A percentile compares a stretch with the other conserved stretches of the same genome.
Evolutionary conservation across 2,797 vertebrate species (phyloP).

Genomic region (Graptemys geographica): DNA sequence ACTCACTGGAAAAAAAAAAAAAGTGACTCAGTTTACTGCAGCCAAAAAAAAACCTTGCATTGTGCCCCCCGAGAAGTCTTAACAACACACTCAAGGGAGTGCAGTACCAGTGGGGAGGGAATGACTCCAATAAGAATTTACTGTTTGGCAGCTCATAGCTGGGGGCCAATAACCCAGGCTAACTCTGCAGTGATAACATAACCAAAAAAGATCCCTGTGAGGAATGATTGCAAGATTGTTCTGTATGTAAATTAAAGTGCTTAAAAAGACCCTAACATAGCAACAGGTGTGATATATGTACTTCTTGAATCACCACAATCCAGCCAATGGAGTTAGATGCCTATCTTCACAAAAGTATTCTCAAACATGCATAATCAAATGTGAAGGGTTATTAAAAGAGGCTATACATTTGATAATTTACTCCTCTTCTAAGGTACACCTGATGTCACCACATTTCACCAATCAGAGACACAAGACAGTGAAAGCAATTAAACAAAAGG

Average conservation of each 20-base stretch:
- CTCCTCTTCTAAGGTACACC: neutral
- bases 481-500: neutral
- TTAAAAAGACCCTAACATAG: no score
- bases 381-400: neutral
- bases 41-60: neutral
- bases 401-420: neutral
- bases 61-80: neutral
- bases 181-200: neutral
- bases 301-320: neutral
- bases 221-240: neutral
- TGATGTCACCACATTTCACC: neutral
- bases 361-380: neutral
- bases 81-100: accelerated
- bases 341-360: neutral
- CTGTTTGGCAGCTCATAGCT: neutral
- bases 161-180: neutral
- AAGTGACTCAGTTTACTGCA: accelerated
- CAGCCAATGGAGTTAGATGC: neutral
- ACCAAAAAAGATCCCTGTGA: neutral
- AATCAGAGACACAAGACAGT: neutral
- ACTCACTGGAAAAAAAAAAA: neutral
- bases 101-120: neutral
- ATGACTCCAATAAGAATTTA: neutral
- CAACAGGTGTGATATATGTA: neutral
- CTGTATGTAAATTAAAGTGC: neutral